A percentile compares a stretch with the other conserved stretches of the same genome.
Evolutionary conservation across 2,797 vertebrate species (phyloP).

Genomic region (Apogon talboti): DNA sequence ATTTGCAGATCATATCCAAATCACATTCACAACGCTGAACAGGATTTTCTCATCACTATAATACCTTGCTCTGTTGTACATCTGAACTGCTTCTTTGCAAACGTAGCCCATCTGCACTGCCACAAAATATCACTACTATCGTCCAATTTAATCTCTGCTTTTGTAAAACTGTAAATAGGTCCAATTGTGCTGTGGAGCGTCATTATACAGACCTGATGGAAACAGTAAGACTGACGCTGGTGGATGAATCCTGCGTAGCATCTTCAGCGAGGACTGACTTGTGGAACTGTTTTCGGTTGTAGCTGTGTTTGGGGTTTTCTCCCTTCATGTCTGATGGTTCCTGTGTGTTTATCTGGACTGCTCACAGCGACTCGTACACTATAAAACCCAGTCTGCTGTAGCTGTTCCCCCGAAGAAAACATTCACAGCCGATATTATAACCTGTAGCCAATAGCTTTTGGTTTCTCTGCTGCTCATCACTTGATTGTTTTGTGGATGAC

Average conservation of each 20-base stretch:
- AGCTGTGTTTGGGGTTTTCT: slow-evolving; percentile 44
- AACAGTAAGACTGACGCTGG: slow-evolving; percentile 21
- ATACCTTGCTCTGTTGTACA: neutral
- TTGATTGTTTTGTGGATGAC: slow-evolving; percentile 24
- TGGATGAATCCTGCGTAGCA: slow-evolving; percentile 55
- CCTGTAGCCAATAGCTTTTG: slow-evolving; percentile 46
- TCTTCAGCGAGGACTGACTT: slow-evolving; percentile 48
- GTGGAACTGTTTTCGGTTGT: slow-evolving; percentile 49
- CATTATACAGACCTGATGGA: slow-evolving; percentile 2
- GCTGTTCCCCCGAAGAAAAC: slow-evolving; percentile 37
- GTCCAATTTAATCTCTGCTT: slow-evolving; percentile 53
- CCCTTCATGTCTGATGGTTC: slow-evolving; percentile 49
- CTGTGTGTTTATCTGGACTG: slow-evolving; percentile 47
- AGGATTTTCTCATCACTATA: neutral
- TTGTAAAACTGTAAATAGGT: slow-evolving; percentile 74
- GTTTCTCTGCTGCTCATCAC: slow-evolving; percentile 49
- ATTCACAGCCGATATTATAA: slow-evolving; percentile 21
- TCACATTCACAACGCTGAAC: neutral
- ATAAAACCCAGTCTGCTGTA: slow-evolving; percentile 36
- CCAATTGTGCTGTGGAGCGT: slow-evolving; percentile 20
- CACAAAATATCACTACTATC: slow-evolving; percentile 17
- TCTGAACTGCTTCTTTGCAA: neutral
- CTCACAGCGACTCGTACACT: slow-evolving; percentile 29
- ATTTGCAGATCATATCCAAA: neutral
- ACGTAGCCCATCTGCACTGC: slow-evolving; percentile 31